Evolutionary conservation across 2,113 vertebrate genomes (phyloP), one percentile per base, ranked within the genome.

Genomic region (Tympanuchus pallidicinctus): DNA sequence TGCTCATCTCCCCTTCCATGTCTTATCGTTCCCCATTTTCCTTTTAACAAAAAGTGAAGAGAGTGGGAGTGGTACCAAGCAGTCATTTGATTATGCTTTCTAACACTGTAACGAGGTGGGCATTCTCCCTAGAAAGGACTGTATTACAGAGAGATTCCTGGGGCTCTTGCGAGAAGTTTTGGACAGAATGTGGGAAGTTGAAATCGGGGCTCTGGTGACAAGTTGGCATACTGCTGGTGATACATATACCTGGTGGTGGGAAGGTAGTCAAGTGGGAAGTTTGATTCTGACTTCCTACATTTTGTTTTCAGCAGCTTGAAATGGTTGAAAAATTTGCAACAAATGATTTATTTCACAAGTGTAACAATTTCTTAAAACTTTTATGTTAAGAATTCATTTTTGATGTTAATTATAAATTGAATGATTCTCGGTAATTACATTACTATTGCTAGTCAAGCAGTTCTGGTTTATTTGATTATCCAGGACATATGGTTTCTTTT

Each of bases 391-490:
- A 65, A 0, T 5, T 34, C 4, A 40, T 5, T 89, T 69, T 91
- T 47, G 1, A 15, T 82, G 2, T 75, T 77, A 92, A 61, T 57
- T 78, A 78, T 52, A 25, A 83, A 50, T 56, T 0, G 2, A 89
- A 66, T 83, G 3, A 54, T 66, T 89, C 24, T 85, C 8, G 43
- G 10, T 5, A 1, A 84, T 20, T 45, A 84, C 25, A 30, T 82
- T 69, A 34, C 47, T 89, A 20, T 43, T 93, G 18, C 36, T 77
- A n/a, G 32, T 67, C 15, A 22, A 80, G 66, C 9, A 66, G 19
- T 94, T 90, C 59, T 77, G 64, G 28, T 78, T 87, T 84, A 34
- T 91, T 66, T 81, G 25, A 43, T 94, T 52, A 45, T 28, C 64
- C 15, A 36, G 13, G 6, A 91, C 61, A 25, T 74, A 47, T 48